phyloP scores from a whole-genome alignment of 2,113 vertebrate genomes.

The Chionomys nivalis region DNA sequence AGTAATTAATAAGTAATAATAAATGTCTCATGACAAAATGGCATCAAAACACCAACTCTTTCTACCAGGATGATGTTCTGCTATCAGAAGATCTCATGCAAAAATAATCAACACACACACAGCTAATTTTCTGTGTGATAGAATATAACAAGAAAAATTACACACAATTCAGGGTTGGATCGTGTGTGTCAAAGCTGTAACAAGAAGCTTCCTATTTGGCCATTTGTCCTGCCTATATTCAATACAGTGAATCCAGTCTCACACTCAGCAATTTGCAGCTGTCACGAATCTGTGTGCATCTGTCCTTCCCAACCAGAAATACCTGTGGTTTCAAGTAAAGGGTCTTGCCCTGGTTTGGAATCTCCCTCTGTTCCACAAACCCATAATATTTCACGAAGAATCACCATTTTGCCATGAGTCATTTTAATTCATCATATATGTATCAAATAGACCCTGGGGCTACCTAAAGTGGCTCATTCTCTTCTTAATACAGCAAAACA shows the following conservation, averaged over 20 bases:
- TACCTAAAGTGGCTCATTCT: neutral
- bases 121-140: neutral
- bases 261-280: neutral
- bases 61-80: neutral
- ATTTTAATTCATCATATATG: neutral
- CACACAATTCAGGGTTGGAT: neutral
- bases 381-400: neutral
- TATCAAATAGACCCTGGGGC: neutral
- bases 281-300: neutral
- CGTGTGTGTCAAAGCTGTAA: neutral
- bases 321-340: neutral
- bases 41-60: conserved; percentile 36
- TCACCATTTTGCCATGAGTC: neutral
- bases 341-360: neutral
- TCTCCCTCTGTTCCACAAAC: neutral
- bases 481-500: neutral
- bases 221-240: neutral
- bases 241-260: neutral
- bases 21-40: neutral
- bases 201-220: neutral
- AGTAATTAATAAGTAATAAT: neutral
- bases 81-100: neutral
- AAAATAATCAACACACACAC: neutral
- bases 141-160: conserved; percentile 23
- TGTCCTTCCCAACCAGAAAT: neutral